phyloP scores from a whole-genome alignment of 2,888 invertebrate genomes.

The Acleris emargana region DNA sequence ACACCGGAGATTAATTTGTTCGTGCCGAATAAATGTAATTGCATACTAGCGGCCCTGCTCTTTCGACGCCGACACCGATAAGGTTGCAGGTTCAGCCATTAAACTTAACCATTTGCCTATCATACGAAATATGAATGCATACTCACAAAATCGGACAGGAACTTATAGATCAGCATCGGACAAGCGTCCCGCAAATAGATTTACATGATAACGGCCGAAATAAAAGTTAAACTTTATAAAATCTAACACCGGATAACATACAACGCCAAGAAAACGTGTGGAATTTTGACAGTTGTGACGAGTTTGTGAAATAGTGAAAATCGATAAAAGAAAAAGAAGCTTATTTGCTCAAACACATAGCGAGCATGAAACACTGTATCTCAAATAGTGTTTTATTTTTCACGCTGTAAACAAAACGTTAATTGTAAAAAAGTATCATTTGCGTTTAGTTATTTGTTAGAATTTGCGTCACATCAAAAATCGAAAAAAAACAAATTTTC shows the following conservation, averaged over 20 bases:
- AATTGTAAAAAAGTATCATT: neutral
- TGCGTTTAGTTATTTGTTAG: slow-evolving; percentile 16
- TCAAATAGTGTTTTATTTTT: neutral
- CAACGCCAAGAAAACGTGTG: slow-evolving; percentile 83
- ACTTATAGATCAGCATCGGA: slow-evolving; percentile 60
- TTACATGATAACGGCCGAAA: slow-evolving; percentile 68
- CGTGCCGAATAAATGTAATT: neutral
- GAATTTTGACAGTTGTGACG: slow-evolving; percentile 56
- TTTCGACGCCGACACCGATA: slow-evolving; percentile 27
- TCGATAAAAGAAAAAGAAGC: slow-evolving; percentile 22
- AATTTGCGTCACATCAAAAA: neutral
- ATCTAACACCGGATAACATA: slow-evolving; percentile 77
- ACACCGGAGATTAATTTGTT: neutral
- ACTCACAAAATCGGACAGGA: slow-evolving; percentile 65
- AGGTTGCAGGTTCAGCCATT: slow-evolving; percentile 62
- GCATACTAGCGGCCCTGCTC: neutral
- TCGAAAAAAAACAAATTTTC: slow-evolving; percentile 1
- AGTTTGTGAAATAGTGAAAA: slow-evolving; percentile 21
- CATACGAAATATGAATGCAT: slow-evolving; percentile 42
- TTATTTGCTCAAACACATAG: neutral
- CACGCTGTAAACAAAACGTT: slow-evolving; percentile 17
- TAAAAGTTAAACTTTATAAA: slow-evolving; percentile 67
- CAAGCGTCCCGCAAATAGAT: slow-evolving; percentile 65
- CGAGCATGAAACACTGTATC: slow-evolving; percentile 1
- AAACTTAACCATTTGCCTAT: slow-evolving; percentile 37